Percentiles rank a stretch among this genome's conserved stretches.
phyloP scores from a whole-genome alignment of 2,797 vertebrate genomes.

The Anguilla pacifica region DNA sequence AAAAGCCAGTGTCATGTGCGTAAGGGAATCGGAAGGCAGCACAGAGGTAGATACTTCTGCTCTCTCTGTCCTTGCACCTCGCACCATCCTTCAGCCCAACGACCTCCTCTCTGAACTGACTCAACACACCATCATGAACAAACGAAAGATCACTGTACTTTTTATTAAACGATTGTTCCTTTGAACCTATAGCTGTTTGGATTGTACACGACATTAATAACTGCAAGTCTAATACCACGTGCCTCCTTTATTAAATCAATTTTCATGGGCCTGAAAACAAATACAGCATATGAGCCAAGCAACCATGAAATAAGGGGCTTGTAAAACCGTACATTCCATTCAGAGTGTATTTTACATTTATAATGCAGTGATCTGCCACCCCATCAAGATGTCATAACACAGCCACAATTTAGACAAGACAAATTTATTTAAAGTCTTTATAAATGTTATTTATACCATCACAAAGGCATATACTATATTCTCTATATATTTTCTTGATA shows the following conservation, averaged over 20 bases:
- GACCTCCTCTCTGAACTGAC: constrained; percentile 29
- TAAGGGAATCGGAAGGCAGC: constrained; percentile 23
- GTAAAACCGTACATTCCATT: constrained; percentile 30
- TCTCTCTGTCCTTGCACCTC: constrained; percentile 50
- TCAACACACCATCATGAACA: constrained; percentile 46
- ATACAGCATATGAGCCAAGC: constrained; percentile 49
- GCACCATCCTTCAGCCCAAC: constrained; percentile 54
- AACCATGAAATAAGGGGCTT: constrained; percentile 45
- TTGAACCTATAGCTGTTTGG: constrained; percentile 30
- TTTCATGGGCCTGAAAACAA: constrained; percentile 40
- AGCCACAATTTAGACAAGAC: constrained; percentile 86
- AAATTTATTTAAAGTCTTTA: constrained; percentile 91
- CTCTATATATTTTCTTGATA: constrained; percentile 80
- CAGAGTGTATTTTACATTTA: constrained; percentile 40
- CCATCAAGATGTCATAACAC: constrained; percentile 75
- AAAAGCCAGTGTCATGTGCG: constrained; percentile 31
- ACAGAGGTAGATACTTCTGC: constrained; percentile 57
- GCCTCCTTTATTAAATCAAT: constrained; percentile 44
- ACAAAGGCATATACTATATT: constrained; percentile 76
- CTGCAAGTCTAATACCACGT: constrained; percentile 41
- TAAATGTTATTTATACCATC: constrained; percentile 83
- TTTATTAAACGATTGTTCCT: constrained; percentile 33
- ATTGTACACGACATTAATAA: constrained; percentile 32
- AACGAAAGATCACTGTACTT: constrained; percentile 35
- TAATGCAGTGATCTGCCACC: constrained; percentile 34